phyloP scores from a whole-genome alignment of 2,797 vertebrate genomes.

The Simalia tracyae region DNA sequence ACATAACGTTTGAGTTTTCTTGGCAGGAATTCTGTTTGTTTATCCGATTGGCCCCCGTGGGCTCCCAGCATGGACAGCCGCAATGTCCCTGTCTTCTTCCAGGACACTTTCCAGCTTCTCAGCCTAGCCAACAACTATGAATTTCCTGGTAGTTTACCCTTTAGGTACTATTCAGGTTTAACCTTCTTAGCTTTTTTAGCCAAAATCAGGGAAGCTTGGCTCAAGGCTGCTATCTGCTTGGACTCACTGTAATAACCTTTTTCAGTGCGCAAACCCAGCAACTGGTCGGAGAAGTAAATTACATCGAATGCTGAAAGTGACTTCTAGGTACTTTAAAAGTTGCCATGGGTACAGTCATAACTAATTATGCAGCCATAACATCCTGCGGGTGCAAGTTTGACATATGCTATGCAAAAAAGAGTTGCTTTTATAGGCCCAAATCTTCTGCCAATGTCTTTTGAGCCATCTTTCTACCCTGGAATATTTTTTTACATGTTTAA shows the following conservation, averaged over 20 bases:
- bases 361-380: neutral
- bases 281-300: neutral
- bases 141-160: too few relatives aligned
- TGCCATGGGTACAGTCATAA: neutral
- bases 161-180: too few relatives aligned
- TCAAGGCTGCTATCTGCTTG: neutral
- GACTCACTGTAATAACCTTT: neutral
- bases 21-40: neutral
- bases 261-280: neutral
- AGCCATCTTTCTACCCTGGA: too few relatives aligned
- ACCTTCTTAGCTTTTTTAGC: neutral
- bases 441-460: neutral
- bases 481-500: neutral
- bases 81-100: neutral
- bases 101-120: neutral
- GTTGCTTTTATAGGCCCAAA: neutral
- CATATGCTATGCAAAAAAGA: neutral
- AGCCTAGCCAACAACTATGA: neutral
- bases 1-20: neutral
- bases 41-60: neutral
- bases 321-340: neutral
- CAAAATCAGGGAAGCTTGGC: neutral
- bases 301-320: neutral
- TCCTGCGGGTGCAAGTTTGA: neutral
- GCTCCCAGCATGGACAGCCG: neutral